phyloP scores from a whole-genome alignment of 2,113 vertebrate species.

The Meles meles region DNA sequence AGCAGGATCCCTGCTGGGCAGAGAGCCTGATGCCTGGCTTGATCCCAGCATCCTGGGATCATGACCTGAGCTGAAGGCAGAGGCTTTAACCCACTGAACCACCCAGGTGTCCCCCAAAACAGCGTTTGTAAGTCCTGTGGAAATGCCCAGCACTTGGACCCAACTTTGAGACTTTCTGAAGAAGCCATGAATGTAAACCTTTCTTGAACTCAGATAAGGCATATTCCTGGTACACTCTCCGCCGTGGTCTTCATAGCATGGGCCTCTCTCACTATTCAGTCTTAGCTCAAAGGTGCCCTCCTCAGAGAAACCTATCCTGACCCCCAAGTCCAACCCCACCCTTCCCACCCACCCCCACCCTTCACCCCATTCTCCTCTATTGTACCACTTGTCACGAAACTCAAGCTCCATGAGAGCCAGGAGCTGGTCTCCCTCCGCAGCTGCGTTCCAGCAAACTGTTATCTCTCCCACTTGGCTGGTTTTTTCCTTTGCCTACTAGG shows the following conservation, averaged over 20 bases:
- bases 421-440: not conserved
- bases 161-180: not conserved
- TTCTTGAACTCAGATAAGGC: not conserved
- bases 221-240: not conserved
- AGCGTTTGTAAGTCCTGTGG: not conserved
- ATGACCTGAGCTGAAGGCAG: too few species aligned
- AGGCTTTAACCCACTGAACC: too few species aligned
- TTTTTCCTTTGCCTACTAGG: not conserved
- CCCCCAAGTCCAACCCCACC: not conserved
- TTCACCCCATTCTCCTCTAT: not conserved
- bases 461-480: not conserved
- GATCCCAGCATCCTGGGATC: too few species aligned
- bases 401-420: not conserved
- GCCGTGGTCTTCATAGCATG: not conserved
- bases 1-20: too few species aligned
- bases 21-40: too few species aligned
- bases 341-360: too few species aligned
- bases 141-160: not conserved
- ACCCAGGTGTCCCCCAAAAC: not conserved
- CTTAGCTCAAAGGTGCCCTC: not conserved
- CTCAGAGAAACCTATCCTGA: not conserved
- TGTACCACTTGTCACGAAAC: not conserved
- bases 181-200: not conserved
- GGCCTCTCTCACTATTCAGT: not conserved
- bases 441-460: not conserved